Evolutionary conservation across 2,888 invertebrate species (phyloP).

Genomic region (Lasioglossum leucozonium): DNA sequence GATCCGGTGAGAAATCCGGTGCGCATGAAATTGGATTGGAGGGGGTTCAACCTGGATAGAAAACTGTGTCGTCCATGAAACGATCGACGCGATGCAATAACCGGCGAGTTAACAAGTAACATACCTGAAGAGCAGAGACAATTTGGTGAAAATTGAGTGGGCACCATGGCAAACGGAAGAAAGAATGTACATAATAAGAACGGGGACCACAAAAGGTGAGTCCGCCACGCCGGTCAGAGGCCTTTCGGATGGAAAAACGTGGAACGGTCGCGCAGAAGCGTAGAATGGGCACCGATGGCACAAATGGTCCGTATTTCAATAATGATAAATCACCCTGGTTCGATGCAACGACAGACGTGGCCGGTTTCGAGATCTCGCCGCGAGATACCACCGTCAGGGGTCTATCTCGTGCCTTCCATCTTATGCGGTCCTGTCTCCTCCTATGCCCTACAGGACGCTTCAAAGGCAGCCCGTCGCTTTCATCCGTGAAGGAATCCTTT

Average conservation of each 20-base stretch:
- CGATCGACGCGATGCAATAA: too few species aligned
- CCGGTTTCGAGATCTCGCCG: conserved; percentile 74
- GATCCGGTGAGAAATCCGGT: too few species aligned
- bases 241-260: conserved; percentile 48
- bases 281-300: conserved; percentile 69
- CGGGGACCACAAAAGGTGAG: background rate
- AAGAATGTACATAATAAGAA: background rate
- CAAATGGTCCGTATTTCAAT: conserved; percentile 79
- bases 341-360: conserved; percentile 75
- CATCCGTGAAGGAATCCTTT: conserved; percentile 40
- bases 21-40: too few species aligned
- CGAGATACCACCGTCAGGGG: conserved; percentile 76
- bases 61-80: too few species aligned
- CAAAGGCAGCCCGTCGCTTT: conserved; percentile 46
- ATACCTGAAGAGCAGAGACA: too few species aligned
- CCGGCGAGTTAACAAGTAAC: too few species aligned
- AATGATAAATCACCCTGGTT: conserved; percentile 80
- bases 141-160: conserved; percentile 4
- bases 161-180: background rate
- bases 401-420: conserved; percentile 77
- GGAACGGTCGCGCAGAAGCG: conserved; percentile 52
- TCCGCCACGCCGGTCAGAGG: background rate
- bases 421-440: conserved; percentile 60
- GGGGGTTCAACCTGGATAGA: too few species aligned
- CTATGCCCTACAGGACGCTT: conserved; percentile 56